Evolutionary conservation across 2,888 invertebrate species (phyloP).

Genomic region (Icerya purchasi): DNA sequence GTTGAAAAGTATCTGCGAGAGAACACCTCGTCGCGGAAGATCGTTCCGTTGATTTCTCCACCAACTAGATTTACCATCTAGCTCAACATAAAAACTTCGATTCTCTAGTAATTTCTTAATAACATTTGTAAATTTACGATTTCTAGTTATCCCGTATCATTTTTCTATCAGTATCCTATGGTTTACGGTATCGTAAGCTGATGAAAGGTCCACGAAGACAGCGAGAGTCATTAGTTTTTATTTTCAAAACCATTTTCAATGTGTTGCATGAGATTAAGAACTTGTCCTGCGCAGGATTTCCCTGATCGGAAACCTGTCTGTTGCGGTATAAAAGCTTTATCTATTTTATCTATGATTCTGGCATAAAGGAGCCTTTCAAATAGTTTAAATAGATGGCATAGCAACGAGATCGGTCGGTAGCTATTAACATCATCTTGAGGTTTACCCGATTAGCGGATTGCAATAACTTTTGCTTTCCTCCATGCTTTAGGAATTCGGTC

Average conservation of each 20-base stretch:
- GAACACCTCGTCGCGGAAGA: too few species aligned
- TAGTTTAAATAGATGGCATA: neutral
- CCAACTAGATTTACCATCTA: too few species aligned
- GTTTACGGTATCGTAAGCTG: neutral
- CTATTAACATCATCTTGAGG: neutral
- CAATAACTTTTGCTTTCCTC: constrained; percentile 12
- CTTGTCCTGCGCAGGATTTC: neutral
- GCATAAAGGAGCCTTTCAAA: neutral
- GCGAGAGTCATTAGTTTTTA: neutral
- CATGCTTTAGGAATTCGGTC: constrained; percentile 11
- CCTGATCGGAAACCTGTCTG: neutral
- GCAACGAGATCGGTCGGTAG: neutral
- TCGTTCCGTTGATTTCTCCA: too few species aligned
- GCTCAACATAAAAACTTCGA: too few species aligned
- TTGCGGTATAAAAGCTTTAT: neutral
- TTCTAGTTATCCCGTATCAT: neutral
- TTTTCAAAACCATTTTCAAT: neutral
- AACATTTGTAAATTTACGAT: too few species aligned
- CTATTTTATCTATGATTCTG: neutral
- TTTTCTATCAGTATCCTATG: neutral
- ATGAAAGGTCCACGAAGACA: neutral
- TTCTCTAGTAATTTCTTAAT: too few species aligned
- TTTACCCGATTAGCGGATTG: neutral
- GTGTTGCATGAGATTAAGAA: neutral
- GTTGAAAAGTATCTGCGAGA: too few species aligned